A percentile compares a stretch with the other conserved stretches of the same genome.
Conservation (phyloP, 2,113 vertebrate species). For the Triplophysa dalaica region DNA sequence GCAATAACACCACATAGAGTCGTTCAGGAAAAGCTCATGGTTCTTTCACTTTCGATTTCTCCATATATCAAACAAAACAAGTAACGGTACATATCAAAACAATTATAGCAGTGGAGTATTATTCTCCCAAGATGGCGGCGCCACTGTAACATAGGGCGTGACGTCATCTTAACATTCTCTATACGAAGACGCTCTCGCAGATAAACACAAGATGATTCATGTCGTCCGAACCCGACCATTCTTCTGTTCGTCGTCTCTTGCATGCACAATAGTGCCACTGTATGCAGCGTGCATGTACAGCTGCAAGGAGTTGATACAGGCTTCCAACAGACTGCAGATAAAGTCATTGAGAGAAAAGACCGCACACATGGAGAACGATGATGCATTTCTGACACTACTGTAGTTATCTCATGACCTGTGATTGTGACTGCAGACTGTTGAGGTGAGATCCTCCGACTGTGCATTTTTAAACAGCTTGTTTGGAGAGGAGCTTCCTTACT, state of each 20-base stretch:
- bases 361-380: not conserved
- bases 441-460: conserved; percentile 9
- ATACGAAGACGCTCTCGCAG: no score
- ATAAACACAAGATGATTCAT: not conserved
- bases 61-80: no score
- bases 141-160: no score
- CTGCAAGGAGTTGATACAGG: conserved; percentile 47
- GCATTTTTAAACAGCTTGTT: conserved; percentile 28
- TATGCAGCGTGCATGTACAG: conserved; percentile 38
- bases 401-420: conserved; percentile 21
- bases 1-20: no score
- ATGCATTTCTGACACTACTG: conserved; percentile 10
- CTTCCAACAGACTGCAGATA: conserved; percentile 45
- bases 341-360: conserved; percentile 42
- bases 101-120: no score
- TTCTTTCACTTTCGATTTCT: no score
- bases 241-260: not conserved
- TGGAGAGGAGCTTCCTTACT: conserved; percentile 25
- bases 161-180: no score
- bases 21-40: no score
- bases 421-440: conserved; percentile 9
- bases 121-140: no score
- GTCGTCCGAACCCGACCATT: not conserved
- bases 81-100: no score
- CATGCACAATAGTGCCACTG: conserved; percentile 22